Evolutionary conservation across 1,140 invertebrate genomes (phyloP), one percentile per base, ranked within the genome.

Genomic region (Physella acuta): DNA sequence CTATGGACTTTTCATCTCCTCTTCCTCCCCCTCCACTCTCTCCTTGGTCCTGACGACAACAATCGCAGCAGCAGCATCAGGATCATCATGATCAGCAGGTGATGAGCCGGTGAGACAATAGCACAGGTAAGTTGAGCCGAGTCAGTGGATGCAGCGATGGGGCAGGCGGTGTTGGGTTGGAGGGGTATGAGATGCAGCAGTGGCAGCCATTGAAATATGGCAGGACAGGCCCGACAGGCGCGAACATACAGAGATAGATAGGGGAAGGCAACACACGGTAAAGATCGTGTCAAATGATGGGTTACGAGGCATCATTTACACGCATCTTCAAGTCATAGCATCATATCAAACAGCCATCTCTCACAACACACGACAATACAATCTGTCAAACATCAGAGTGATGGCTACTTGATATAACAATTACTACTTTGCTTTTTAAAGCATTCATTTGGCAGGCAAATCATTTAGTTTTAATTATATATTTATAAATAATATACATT

Each of bases 1-100:
- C 75, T 58, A 84, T 74, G 24, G 66, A 71, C 74, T 78, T 68
- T 74, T 76, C 65, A 73, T 75, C 70, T 78, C 67, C 72, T 76
- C 77, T 68, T 67, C 73, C 79, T 79, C 73, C 71, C 62, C 66
- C 66, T 68, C 53, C 66, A 68, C 76, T 71, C 66, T 73, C 70
- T 68, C 67, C 72, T 52, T 63, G 70, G 62, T 67, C 63, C 67
- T 75, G 36, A 36, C 53, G 56, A 34, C 52, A 55, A 30, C 52
- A 31, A 67, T 37, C 30, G 52, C 31, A 68, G 58, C 60, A 60
- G 30, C 51, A 55, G 33, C 52, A 51, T 67, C 68, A 30, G 33
- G 30, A 24, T 55, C 63, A 30, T 68, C 59, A 58, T 24, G 17
- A 34, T 31, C 53, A 31, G 26, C n/a, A 56, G 52, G 64, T 39